Evolutionary conservation across 92 coral and sea anemone genomes (phyloP), one percentile per base, ranked within the genome.

Genomic region (Epizoanthus fatuus): DNA sequence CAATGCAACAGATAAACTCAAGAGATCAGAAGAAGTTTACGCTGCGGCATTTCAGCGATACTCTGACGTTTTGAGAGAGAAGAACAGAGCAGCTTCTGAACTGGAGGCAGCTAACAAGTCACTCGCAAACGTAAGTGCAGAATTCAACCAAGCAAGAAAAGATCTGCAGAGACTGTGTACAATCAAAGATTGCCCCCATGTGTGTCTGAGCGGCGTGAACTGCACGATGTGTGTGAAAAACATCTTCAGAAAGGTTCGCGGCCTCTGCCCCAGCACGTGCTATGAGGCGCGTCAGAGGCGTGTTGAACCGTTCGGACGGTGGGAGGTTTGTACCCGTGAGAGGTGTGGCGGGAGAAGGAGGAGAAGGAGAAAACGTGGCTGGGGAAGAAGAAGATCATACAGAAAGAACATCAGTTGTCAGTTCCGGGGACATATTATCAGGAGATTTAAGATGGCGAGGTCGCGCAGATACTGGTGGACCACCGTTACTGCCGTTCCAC

Each of bases 191-290:
- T 94, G 98, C 54, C 90, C 80, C 8, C 79, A 67, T 47, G 89
- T 71, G n/a, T 94, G 98, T 87, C 86, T 87, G 47, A 79, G 84
- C 17, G 98, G 98, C 13, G 84, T 89, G 15, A 78, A 73, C 42
- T 94, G 95, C 73, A 80, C 54, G 62, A 90, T 81, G 58, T 94
- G 98, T 69, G 69, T 70, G 14, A 71, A 85, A 54, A 67, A 87
- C 5, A 85, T 94, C 52, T 74, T 86, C 17, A 89, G 89, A 72
- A 86, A 73, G 70, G 87, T 90, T 15, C 93, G 88, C 11, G 91
- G 86, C 4, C 81, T 89, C 39, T 94, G 98, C 59, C 91, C 93
- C 0, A 75, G 86, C 7, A 89, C 75, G 19, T 94, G 98, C 67
- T 72, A 87, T 51, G 71, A 79, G 45, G 39, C 88, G 13, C 80